Percentiles rank a stretch among this genome's conserved stretches.
phyloP scores from a whole-genome alignment of 1,140 invertebrate species.

The Lasioglossum albipes region DNA sequence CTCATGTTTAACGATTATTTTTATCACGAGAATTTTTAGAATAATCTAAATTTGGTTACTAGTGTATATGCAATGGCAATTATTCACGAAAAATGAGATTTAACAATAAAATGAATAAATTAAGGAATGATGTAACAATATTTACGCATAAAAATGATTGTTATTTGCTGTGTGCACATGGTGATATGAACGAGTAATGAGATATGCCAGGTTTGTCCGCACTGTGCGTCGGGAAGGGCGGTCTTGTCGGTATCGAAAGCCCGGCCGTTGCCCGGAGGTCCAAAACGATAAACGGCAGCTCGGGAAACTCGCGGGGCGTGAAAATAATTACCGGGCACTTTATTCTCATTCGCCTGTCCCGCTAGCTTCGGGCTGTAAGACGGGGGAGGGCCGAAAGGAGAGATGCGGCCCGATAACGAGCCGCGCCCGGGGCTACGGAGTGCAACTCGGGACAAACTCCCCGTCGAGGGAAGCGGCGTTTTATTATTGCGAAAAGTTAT shows the following conservation, averaged over 20 bases:
- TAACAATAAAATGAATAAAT: too few species aligned
- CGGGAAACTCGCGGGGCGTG: slow-evolving; percentile 30
- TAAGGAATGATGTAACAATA: too few species aligned
- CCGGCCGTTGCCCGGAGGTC: background rate
- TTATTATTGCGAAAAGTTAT: slow-evolving; percentile 64
- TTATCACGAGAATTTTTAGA: too few species aligned
- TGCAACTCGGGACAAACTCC: slow-evolving; percentile 17
- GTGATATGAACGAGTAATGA: too few species aligned
- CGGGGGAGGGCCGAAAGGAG: slow-evolving; percentile 17
- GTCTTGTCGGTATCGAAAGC: background rate
- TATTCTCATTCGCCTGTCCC: slow-evolving; percentile 33
- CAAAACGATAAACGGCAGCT: background rate
- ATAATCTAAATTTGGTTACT: too few species aligned
- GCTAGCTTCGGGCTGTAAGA: background rate
- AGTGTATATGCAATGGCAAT: too few species aligned
- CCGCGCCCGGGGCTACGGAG: slow-evolving; percentile 29
- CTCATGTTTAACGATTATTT: too few species aligned
- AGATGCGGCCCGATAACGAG: slow-evolving; percentile 47
- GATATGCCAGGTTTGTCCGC: too few species aligned
- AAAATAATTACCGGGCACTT: slow-evolving; percentile 61
- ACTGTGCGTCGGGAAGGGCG: background rate
- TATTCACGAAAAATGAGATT: too few species aligned
- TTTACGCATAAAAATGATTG: too few species aligned
- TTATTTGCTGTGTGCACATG: too few species aligned
- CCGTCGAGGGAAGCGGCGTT: slow-evolving; percentile 32